These are phyloP conservation scores for Camponotus floridanus DNA, from an alignment of 1,140 invertebrate genomes.

Conservation along the genomic window DNA sequence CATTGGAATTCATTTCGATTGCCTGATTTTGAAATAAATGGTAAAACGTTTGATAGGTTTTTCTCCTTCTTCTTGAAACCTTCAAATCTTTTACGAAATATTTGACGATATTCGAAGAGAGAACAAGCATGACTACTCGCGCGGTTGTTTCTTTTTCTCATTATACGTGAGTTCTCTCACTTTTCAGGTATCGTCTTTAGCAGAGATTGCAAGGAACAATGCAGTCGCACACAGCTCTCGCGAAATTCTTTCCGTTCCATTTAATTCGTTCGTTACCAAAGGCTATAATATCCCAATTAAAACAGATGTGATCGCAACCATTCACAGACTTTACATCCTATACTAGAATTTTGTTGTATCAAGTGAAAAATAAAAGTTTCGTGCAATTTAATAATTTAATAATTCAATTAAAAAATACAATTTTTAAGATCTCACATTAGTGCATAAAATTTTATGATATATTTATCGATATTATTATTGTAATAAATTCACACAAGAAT, in stretches of 20 bases:
- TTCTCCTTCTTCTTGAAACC: slow-evolving; percentile 62
- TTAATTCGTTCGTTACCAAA: slow-evolving; percentile 33
- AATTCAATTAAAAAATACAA: slow-evolving; percentile 1
- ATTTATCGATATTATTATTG: background rate
- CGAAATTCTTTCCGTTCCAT: slow-evolving; percentile 26
- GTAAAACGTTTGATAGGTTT: background rate
- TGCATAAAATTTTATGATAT: background rate
- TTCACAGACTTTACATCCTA: background rate
- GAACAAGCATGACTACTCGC: background rate
- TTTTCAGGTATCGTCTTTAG: slow-evolving; percentile 11
- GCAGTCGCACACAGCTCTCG: background rate
- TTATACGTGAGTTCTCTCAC: slow-evolving; percentile 16
- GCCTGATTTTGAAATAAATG: slow-evolving; percentile 53
- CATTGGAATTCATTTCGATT: slow-evolving; percentile 16
- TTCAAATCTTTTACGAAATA: slow-evolving; percentile 54
- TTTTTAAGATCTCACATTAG: background rate
- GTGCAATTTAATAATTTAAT: no score
- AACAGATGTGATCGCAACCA: background rate
- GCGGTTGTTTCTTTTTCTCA: background rate
- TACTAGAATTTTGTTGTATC: background rate
- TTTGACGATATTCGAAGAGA: slow-evolving; percentile 5
- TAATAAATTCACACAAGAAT: background rate
- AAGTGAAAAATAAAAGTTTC: slow-evolving; percentile 10
- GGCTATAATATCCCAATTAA: slow-evolving; percentile 36
- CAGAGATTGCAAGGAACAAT: slow-evolving; percentile 33